A percentile compares a stretch with the other conserved stretches of the same genome.
These are phyloP conservation scores for Xestia c-nigrum DNA, from an alignment of 2,888 invertebrate species.

Conservation along the genomic window DNA sequence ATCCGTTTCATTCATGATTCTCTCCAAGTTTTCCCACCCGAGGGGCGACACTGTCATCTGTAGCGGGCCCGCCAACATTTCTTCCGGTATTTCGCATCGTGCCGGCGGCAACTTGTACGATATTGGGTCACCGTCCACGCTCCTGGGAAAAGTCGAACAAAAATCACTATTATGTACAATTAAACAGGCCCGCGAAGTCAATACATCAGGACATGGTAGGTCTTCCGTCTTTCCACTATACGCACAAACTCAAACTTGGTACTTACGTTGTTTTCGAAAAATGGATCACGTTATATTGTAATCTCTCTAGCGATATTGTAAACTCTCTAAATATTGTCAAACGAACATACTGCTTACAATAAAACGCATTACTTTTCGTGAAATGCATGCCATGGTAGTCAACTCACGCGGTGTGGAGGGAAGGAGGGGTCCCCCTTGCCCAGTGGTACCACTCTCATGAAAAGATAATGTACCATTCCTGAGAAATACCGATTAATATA, in stretches of 20 bases:
- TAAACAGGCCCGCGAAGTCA: background rate
- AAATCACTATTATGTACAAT: background rate
- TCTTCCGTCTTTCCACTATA: background rate
- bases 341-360: too few relatives aligned
- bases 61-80: conserved; percentile 83
- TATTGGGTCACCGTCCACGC: conserved; percentile 85
- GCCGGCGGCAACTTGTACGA: conserved; percentile 85
- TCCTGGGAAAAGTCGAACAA: conserved; percentile 73
- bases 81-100: conserved; percentile 81
- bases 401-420: too few relatives aligned
- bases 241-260: background rate
- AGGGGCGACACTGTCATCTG: conserved; percentile 78
- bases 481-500: too few relatives aligned
- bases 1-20: conserved; percentile 52
- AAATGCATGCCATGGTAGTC: too few relatives aligned
- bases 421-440: too few relatives aligned
- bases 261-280: background rate
- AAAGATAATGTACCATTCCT: too few relatives aligned
- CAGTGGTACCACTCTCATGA: too few relatives aligned
- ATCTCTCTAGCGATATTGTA: too few relatives aligned
- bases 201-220: background rate
- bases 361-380: too few relatives aligned
- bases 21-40: conserved; percentile 67
- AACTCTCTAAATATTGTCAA: too few relatives aligned
- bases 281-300: too few relatives aligned